phyloP scores from a whole-genome alignment of 2,888 invertebrate species.

The Marasmarcha lunaedactyla region DNA sequence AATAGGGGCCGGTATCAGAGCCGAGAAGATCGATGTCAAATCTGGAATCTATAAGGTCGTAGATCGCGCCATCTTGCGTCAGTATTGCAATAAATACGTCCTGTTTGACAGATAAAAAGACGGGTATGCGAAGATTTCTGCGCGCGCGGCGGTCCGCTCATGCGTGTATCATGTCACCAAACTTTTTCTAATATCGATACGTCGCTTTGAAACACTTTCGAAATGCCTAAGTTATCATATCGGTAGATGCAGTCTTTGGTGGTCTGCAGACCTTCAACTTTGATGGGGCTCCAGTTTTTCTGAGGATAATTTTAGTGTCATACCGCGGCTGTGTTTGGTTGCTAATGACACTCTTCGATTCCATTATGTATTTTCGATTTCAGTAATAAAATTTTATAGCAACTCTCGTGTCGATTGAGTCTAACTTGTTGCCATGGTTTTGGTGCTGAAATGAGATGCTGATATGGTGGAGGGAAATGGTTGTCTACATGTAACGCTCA shows the following conservation, averaged over 20 bases:
- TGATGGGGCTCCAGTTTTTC: too few species aligned
- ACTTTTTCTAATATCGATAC: conserved; percentile 37
- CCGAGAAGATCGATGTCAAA: conserved; percentile 51
- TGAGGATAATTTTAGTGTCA: too few species aligned
- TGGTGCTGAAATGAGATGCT: too few species aligned
- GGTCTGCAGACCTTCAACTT: neutral
- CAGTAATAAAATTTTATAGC: too few species aligned
- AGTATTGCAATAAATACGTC: conserved; percentile 60
- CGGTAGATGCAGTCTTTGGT: neutral
- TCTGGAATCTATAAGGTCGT: conserved; percentile 38
- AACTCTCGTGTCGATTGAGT: too few species aligned
- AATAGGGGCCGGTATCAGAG: conserved; percentile 46
- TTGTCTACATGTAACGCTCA: too few species aligned
- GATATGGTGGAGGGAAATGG: too few species aligned
- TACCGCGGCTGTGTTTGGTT: too few species aligned
- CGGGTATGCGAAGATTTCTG: conserved; percentile 38
- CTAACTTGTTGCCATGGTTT: too few species aligned
- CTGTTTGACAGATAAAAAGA: conserved; percentile 48
- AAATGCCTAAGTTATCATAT: neutral
- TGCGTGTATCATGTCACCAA: conserved; percentile 26
- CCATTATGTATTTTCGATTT: too few species aligned
- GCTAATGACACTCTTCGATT: too few species aligned
- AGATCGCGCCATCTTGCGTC: conserved; percentile 30
- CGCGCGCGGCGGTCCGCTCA: conserved; percentile 51
- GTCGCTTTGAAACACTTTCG: conserved; percentile 22